Evolutionary conservation across 2,888 invertebrate species (phyloP).

Genomic region (Blera fallax): DNA sequence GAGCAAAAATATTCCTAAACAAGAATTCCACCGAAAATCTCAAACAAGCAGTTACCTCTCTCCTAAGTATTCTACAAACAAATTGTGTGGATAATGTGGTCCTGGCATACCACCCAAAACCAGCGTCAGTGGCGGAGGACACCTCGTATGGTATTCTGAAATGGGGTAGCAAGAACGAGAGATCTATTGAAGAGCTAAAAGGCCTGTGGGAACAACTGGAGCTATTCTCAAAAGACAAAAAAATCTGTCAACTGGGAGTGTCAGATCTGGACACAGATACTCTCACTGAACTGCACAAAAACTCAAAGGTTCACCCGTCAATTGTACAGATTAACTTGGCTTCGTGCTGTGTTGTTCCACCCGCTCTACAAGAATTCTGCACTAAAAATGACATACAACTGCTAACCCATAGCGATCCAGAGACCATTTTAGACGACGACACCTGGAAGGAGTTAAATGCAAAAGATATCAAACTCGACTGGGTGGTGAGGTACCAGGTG

Average conservation of each 20-base stretch:
- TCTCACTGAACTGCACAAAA: conserved; percentile 89
- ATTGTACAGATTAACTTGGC: conserved; percentile 96
- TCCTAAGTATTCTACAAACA: conserved; percentile 87
- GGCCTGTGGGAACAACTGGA: conserved; percentile 91
- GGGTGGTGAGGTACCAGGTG: conserved; percentile 93
- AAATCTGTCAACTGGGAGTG: conserved; percentile 89
- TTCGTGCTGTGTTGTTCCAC: conserved; percentile 96
- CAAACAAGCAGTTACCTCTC: conserved; percentile 88
- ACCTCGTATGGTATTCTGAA: conserved; percentile 78
- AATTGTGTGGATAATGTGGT: conserved; percentile 91
- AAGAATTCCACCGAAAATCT: conserved; percentile 86
- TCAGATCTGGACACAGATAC: conserved; percentile 94
- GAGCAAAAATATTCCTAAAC: conserved; percentile 93
- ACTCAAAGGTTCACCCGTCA: conserved; percentile 90
- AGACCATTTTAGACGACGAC: conserved; percentile 82
- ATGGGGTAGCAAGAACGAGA: conserved; percentile 82
- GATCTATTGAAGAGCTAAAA: conserved; percentile 85
- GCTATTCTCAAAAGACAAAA: conserved; percentile 85
- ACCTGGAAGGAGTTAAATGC: conserved; percentile 84
- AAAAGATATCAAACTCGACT: conserved; percentile 84
- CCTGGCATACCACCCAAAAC: conserved; percentile 87
- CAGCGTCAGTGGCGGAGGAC: conserved; percentile 71
- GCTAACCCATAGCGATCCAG: conserved; percentile 97
- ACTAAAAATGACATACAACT: conserved; percentile 95
- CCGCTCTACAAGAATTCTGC: conserved; percentile 93